Conservation (phyloP, 2,797 vertebrate species). For the Setipinna tenuifilis region DNA sequence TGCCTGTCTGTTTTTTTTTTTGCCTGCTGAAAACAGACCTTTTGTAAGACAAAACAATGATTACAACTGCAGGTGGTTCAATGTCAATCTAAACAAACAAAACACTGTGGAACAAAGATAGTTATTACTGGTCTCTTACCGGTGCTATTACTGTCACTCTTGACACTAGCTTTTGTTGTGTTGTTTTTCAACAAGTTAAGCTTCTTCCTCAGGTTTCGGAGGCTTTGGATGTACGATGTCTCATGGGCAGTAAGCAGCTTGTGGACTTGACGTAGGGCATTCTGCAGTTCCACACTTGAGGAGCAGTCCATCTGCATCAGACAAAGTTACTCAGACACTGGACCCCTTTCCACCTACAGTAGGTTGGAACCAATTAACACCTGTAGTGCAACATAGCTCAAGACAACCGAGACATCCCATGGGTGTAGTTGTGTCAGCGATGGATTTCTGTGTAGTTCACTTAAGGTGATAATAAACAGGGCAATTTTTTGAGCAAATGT, state of each 20-base stretch:
- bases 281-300: constrained; percentile 70
- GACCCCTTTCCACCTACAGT: too few species aligned
- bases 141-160: constrained; percentile 47
- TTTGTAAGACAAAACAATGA: neutral
- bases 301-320: constrained; percentile 69
- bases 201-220: constrained; percentile 73
- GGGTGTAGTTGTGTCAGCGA: neutral
- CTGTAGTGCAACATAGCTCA: neutral
- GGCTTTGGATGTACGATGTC: constrained; percentile 73
- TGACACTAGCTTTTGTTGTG: constrained; percentile 59
- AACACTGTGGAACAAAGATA: neutral
- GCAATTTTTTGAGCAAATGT: too few species aligned
- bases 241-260: constrained; percentile 80
- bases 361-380: neutral
- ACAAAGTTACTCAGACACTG: neutral
- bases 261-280: constrained; percentile 75
- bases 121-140: constrained; percentile 41
- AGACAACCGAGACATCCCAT: neutral
- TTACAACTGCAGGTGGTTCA: neutral
- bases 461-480: neutral
- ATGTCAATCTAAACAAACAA: neutral
- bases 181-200: constrained; percentile 74
- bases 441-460: neutral
- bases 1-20: neutral
- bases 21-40: neutral